Evolutionary conservation across 2,113 vertebrate species (phyloP), one percentile per base, ranked within the genome.

Genomic region (Ochotona curzoniae): DNA sequence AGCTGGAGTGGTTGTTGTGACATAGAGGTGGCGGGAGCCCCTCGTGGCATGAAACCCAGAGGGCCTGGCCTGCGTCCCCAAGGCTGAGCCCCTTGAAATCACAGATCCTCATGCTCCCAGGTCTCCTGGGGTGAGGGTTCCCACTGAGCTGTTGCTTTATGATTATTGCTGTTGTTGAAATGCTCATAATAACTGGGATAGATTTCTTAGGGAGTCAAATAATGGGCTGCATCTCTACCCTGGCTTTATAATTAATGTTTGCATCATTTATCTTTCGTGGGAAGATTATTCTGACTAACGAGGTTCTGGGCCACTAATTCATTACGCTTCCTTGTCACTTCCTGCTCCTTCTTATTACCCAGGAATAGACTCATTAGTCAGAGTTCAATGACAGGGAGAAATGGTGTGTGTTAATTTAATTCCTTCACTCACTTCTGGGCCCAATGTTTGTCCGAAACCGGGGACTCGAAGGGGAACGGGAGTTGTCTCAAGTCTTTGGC

Each of bases 211-310:
- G 97, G 96, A 96, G 96, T 96, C 97, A 98, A 98, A 98, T 98
- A 98, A 98, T 97, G 97, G 97, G 98, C 98, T 94, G 98, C 98
- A 96, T 98, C 98, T 98, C 98, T 96, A 98, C 96, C 94, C 98
- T 57, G 79, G 98, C 98, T 98, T 97, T 98, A 98, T 98, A 98
- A 99, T 99, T 99, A 99, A 98, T 98, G 98, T 98, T 98, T 98
- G 97, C 98, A 97, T 98, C 98, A 98, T 99, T 99, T 98, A 99
- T 99, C 98, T 98, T 98, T 98, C 97, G 96, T 97, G 98, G 98
- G 98, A 97, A 97, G 98, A 98, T 98, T 98, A 98, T 98, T 98
- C 97, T 98, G 98, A 98, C 98, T 99, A 99, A 99, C 98, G 98
- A 98, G 98, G 98, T 98, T 98, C 98, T 98, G 98, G 98, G 98